Base-by-base conservation (phyloP, 2,888 invertebrate genomes). In the Bombylius discolor region DNA sequence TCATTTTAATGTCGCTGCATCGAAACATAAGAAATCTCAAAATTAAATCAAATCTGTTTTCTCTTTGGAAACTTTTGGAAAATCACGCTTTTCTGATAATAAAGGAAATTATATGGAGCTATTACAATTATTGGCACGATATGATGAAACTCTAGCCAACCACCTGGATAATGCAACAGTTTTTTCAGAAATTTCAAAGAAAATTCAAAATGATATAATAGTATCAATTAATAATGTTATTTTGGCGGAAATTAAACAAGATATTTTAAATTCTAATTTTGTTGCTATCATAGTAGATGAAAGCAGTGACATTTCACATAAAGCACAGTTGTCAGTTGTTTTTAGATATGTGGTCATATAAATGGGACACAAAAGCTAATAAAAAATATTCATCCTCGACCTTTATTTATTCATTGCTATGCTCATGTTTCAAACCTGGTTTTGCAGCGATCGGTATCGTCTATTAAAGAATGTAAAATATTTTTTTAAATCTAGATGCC, bases 241-340 rank as follows among this genome's bases (percentile, higher is more conserved):
- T 23, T 7, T 31, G 11, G 11, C 5, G 4, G 59, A 64, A 58
- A 64, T 68, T 46, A 49, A 46, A 12, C 54, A 53, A 39, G 64
- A 68, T 62, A 65, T 69, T 39, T 48, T 54, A 12, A 46, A 55
- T 23, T 54, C 59, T 7, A 50, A 60, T 42, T 65, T 55, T 57
- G 31, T 66, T 36, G 62, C 66, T 32, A 58, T 69, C 9, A 62
- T 65, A 57, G 61, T 60, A 31, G 67, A 68, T 56, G 69, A 66
- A 62, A 63, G 64, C 23, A 60, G 64, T 14, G 64, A 67, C 52
- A 56, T 64, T 8, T 59, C 58, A n/a, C 58, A 61, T 47, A 53
- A 56, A 34, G 63, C 62, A 14, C 66, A 68, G 55, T 42, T 68
- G 13, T 65, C 65, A 23, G 55, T 61, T 36, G 61, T 67, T 56